These are phyloP conservation scores for Drosophila kambysellisi DNA, from an alignment of 2,888 invertebrate species.

Conservation along the genomic window DNA sequence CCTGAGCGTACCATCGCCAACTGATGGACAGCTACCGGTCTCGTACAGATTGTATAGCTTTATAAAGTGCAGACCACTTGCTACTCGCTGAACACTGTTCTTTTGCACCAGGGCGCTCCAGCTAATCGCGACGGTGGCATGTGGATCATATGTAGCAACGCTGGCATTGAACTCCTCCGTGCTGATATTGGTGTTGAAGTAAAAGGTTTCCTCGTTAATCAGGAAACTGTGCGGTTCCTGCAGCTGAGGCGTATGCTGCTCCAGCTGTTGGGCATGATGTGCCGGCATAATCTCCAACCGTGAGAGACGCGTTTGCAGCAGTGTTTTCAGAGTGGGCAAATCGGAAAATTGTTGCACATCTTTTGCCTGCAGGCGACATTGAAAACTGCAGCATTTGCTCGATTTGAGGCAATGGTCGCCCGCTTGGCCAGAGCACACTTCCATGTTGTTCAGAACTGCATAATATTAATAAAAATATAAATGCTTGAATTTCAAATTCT, in stretches of 20 bases:
- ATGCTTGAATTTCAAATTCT: background rate
- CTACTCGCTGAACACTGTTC: conserved; percentile 66
- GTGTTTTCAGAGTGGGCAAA: conserved; percentile 44
- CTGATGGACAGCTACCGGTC: conserved; percentile 78
- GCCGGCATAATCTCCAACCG: conserved; percentile 74
- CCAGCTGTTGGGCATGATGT: conserved; percentile 59
- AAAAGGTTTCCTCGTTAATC: conserved; percentile 84
- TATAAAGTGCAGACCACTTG: conserved; percentile 83
- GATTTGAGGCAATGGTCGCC: conserved; percentile 82
- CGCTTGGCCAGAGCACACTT: conserved; percentile 76
- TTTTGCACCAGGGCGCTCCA: conserved; percentile 83
- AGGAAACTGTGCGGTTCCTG: conserved; percentile 82
- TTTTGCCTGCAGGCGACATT: conserved; percentile 75
- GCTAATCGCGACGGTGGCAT: conserved; percentile 81
- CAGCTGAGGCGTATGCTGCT: conserved; percentile 71
- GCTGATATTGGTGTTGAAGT: conserved; percentile 79
- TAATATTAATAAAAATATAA: background rate
- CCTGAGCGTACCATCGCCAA: conserved; percentile 33
- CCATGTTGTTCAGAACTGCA: conserved; percentile 83
- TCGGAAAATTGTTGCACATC: conserved; percentile 31
- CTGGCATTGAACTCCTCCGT: conserved; percentile 84
- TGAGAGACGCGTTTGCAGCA: conserved; percentile 75
- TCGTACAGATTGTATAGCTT: conserved; percentile 84
- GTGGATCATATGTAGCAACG: conserved; percentile 79
- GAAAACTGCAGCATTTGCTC: conserved; percentile 82